Conservation (phyloP, 2,888 invertebrate species). For the Tachystola acroxantha region DNA sequence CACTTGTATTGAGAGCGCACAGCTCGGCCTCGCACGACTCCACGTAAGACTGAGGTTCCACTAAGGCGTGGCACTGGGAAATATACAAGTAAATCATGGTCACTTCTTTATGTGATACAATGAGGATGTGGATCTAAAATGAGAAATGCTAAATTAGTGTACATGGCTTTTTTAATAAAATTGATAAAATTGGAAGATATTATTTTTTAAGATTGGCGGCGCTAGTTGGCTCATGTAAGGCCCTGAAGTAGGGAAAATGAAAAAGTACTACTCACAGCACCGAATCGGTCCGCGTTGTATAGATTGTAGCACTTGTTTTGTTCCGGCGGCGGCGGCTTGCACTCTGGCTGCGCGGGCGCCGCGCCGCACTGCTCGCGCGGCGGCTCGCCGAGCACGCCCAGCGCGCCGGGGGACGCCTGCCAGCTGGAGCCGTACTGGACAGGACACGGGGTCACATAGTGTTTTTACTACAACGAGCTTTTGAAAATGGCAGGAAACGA, state of each 20-base stretch:
- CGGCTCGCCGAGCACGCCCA: slow-evolving; percentile 62
- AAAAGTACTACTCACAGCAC: slow-evolving; percentile 55
- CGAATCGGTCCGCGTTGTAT: slow-evolving; percentile 54
- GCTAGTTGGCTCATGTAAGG: too few relatives aligned
- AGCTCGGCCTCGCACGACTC: slow-evolving; percentile 83
- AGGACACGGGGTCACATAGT: background rate
- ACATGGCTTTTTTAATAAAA: too few relatives aligned
- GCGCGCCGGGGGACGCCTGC: slow-evolving; percentile 67
- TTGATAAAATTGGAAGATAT: too few relatives aligned
- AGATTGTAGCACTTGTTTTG: slow-evolving; percentile 83
- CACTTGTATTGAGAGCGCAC: slow-evolving; percentile 75
- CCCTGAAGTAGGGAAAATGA: too few relatives aligned
- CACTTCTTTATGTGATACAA: too few relatives aligned
- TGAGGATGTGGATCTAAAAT: too few relatives aligned
- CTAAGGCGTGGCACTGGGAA: slow-evolving; percentile 83
- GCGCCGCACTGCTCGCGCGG: slow-evolving; percentile 25
- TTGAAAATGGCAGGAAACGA: too few relatives aligned
- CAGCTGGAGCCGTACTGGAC: slow-evolving; percentile 77
- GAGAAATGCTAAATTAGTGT: too few relatives aligned
- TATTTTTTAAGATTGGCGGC: too few relatives aligned
- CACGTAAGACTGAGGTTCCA: slow-evolving; percentile 83
- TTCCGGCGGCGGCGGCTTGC: slow-evolving; percentile 73
- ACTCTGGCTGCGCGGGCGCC: slow-evolving; percentile 7
- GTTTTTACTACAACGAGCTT: background rate
- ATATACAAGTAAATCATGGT: background rate